Conservation (phyloP, 2,113 vertebrate genomes). For the Etheostoma cragini region DNA sequence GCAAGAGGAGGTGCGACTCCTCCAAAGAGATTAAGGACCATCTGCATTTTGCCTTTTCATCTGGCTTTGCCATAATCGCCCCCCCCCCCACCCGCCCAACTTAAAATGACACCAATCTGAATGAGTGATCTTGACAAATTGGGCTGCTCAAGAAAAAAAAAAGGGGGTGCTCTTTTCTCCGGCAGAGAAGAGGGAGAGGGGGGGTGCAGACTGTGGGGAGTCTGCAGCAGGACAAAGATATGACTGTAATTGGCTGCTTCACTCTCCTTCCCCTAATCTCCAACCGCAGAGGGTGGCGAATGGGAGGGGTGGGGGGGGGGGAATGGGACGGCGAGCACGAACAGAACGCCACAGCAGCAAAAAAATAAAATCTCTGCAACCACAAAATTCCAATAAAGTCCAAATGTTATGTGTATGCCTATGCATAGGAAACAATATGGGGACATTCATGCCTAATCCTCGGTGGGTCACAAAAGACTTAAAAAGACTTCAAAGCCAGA, state of each 20-base stretch:
- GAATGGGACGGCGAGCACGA: slow-evolving; percentile 35
- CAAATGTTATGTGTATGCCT: slow-evolving; percentile 59
- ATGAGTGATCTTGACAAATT: slow-evolving; percentile 82
- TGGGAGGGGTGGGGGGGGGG: not conserved
- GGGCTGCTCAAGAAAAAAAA: slow-evolving; percentile 45
- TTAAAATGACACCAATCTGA: slow-evolving; percentile 77
- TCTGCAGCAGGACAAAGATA: slow-evolving; percentile 73
- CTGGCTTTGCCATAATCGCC: slow-evolving; percentile 64
- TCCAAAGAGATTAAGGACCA: slow-evolving; percentile 80
- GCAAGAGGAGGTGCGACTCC: slow-evolving; percentile 65
- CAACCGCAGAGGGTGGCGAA: slow-evolving; percentile 45
- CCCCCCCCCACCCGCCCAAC: slow-evolving; percentile 46
- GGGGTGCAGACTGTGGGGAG: slow-evolving; percentile 62
- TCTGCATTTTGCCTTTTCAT: slow-evolving; percentile 81
- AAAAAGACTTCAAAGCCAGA: slow-evolving; percentile 78
- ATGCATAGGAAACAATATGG: slow-evolving; percentile 69
- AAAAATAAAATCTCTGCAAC: slow-evolving; percentile 25
- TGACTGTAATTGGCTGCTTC: slow-evolving; percentile 79
- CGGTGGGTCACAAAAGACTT: slow-evolving; percentile 74
- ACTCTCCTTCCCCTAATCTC: slow-evolving; percentile 65
- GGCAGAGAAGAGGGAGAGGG: slow-evolving; percentile 42
- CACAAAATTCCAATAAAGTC: slow-evolving; percentile 42
- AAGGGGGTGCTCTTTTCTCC: slow-evolving; percentile 43
- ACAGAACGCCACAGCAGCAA: slow-evolving; percentile 47
- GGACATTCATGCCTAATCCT: slow-evolving; percentile 72